Percentiles rank a stretch among this genome's conserved stretches.
These are phyloP conservation scores for Ahaetulla prasina DNA, from an alignment of 2,113 vertebrate species.

Conservation along the genomic window DNA sequence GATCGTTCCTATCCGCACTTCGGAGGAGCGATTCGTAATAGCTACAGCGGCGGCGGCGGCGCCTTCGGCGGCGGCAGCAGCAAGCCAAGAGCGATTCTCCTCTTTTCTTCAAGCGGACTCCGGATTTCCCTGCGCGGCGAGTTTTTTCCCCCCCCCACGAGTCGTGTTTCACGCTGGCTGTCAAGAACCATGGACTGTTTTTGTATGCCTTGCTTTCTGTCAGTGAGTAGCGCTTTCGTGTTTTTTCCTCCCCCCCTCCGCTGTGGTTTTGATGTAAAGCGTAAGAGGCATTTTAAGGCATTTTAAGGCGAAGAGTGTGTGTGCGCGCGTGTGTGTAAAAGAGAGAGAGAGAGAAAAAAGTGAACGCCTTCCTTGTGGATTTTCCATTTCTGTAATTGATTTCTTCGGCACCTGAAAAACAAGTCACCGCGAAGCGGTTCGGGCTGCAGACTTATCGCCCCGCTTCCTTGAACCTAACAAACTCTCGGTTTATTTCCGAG, in stretches of 20 bases:
- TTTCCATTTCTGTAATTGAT: not conserved
- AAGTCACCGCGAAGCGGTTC: not conserved
- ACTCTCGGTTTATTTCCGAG: not conserved
- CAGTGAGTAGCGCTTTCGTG: slow-evolving; percentile 82
- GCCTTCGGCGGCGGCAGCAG: slow-evolving; percentile 67
- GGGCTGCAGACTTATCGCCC: not conserved
- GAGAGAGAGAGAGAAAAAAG: not conserved
- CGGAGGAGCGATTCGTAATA: slow-evolving; percentile 27
- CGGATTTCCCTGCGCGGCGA: not conserved
- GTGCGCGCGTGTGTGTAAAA: not conserved
- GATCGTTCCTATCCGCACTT: not conserved
- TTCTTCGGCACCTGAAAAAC: slow-evolving; percentile 25
- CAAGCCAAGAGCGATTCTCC: slow-evolving; percentile 36
- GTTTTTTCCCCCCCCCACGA: slow-evolving; percentile 45
- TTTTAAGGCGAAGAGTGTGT: not conserved
- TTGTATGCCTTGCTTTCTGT: slow-evolving; percentile 96
- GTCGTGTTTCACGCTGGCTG: slow-evolving; percentile 74
- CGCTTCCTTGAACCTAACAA: not conserved
- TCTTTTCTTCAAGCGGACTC: slow-evolving; percentile 67
- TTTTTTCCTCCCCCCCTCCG: not conserved
- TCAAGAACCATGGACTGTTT: slow-evolving; percentile 99
- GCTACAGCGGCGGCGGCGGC: slow-evolving; percentile 44
- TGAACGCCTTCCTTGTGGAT: not conserved
- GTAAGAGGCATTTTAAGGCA: not conserved
- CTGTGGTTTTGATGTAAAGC: not conserved